A percentile compares a stretch with the other conserved stretches of the same genome.
These are phyloP conservation scores for Smutsia gigantea DNA, from an alignment of 2,797 vertebrate genomes.

Conservation along the genomic window DNA sequence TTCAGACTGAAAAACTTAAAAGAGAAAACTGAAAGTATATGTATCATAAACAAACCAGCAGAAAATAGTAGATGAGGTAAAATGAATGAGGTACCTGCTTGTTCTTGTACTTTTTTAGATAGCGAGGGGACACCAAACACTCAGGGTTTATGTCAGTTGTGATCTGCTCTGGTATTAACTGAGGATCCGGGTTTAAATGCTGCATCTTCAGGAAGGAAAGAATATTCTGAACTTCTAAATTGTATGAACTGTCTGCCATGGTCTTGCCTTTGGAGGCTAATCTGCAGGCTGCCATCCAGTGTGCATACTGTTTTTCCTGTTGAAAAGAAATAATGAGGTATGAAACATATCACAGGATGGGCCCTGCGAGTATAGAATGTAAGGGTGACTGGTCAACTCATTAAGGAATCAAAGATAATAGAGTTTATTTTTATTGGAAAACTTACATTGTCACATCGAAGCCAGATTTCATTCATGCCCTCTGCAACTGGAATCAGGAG, in stretches of 20 bases:
- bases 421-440: background rate
- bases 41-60: background rate
- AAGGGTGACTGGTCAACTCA: background rate
- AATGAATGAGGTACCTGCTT: slow-evolving; percentile 92
- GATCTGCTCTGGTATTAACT: slow-evolving; percentile 95
- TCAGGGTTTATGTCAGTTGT: slow-evolving; percentile 97
- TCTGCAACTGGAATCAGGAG: slow-evolving; percentile 98
- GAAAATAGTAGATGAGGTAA: background rate
- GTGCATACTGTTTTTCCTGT: slow-evolving; percentile 98
- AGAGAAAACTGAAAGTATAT: background rate
- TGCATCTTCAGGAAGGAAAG: slow-evolving; percentile 99
- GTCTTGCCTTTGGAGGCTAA: slow-evolving; percentile 99
- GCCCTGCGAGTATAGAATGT: background rate
- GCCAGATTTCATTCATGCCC: slow-evolving; percentile 99
- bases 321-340: background rate
- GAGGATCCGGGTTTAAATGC: slow-evolving; percentile 98
- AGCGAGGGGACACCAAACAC: slow-evolving; percentile 97
- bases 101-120: slow-evolving; percentile 99
- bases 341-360: background rate
- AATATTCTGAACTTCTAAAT: slow-evolving; percentile 98
- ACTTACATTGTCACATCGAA: slow-evolving; percentile 96
- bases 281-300: slow-evolving; percentile 99
- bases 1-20: background rate
- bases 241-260: slow-evolving; percentile 99
- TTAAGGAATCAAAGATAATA: background rate